Conservation (phyloP, 2,797 vertebrate genomes). For the Halcyon smyrnensis region DNA sequence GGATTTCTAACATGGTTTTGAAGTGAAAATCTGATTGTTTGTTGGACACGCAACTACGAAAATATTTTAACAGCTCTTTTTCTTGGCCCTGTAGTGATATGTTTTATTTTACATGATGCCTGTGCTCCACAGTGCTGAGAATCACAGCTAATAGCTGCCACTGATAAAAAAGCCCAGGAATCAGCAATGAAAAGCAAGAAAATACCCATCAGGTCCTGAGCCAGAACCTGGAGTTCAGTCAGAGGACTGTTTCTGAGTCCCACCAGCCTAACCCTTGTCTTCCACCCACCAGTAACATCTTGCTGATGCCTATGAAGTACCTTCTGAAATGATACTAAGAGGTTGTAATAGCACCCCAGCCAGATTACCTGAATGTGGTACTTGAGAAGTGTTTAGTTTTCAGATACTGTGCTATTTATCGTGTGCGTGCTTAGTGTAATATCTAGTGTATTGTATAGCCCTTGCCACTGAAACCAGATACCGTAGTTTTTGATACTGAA, state of each 20-base stretch:
- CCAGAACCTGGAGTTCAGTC: background rate
- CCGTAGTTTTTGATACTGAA: background rate
- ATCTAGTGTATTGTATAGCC: background rate
- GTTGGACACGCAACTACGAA: background rate
- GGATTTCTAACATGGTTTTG: background rate
- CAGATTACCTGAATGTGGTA: background rate
- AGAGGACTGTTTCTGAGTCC: background rate
- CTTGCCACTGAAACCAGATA: background rate
- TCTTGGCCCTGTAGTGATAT: background rate
- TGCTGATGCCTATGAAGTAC: background rate
- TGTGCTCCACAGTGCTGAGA: accelerated
- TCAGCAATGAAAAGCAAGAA: background rate
- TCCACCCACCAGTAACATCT: background rate
- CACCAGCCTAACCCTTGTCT: background rate
- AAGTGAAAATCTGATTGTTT: background rate
- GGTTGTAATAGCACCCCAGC: background rate
- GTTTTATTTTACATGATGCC: background rate
- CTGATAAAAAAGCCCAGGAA: background rate
- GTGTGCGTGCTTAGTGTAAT: background rate
- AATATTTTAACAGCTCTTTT: background rate
- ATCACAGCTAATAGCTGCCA: background rate
- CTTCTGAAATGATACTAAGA: background rate
- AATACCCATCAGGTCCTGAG: background rate
- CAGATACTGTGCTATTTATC: background rate
- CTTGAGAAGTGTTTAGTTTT: background rate